Base-by-base conservation (phyloP, 2,888 invertebrate species). In the Drosophila hawaiiensis region DNA sequence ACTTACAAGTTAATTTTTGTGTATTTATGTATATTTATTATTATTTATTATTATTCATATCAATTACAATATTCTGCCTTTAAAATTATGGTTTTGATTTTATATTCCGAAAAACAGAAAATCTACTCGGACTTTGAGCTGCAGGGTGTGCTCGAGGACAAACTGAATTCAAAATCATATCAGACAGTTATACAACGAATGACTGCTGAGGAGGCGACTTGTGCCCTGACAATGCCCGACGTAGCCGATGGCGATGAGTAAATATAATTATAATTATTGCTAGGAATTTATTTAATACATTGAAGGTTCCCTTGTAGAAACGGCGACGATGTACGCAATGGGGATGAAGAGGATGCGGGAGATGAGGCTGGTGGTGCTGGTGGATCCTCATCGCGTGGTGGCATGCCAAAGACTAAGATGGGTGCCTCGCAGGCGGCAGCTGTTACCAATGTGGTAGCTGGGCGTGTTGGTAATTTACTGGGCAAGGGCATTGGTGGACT, bases 81-180 rank as follows among this genome's bases (percentile, higher is more conserved):
- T 22, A 22, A 39, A 9, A 39, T 9, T 0, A 39, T 39, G 9
- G 39, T 7, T 19, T 39, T 39, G 1, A 28, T n/a, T 59, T 65
- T 28, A 7, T 7, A 61, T 35, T 35, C 12, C 43, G 1, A 14
- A 22, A 47, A 14, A 50, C 47, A 99, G 98, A 99, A 99, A 97
- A 96, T 99, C 94, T 99, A 99, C 95, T 98, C 98, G 56, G 99
- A 99, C 94, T 99, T 99, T 94, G 99, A 99, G 94, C 95, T 99
- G 73, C 99, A 99, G 94, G 99, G 99, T 81, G 99, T 99, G 53
- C 98, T 98, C 94, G 99, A 99, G 92, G 99, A 99, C 93, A 98
- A 98, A 93, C 94, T 99, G 69, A 98, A 99, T 94, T 98, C 98
- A 76, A 99, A 99, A 94, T 96, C 96, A 84, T 99, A 99, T 95